A percentile compares a stretch with the other conserved stretches of the same genome.
Conservation (phyloP, 2,888 invertebrate genomes). For the Netelia fuscicornis region DNA sequence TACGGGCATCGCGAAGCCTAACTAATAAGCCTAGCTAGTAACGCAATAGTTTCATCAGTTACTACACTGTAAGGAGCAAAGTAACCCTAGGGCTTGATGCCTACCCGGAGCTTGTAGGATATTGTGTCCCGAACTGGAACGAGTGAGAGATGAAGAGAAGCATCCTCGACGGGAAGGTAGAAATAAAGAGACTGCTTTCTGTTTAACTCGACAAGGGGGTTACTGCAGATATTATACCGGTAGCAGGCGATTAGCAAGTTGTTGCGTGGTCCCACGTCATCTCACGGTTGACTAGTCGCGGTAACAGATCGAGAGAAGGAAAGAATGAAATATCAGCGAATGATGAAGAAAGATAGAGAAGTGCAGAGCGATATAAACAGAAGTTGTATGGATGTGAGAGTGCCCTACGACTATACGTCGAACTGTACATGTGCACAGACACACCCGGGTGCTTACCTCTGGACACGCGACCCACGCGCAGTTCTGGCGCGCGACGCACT, state of each 20-base stretch:
- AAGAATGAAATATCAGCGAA: conserved; percentile 24
- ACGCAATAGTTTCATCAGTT: conserved; percentile 5
- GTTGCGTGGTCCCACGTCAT: conserved; percentile 78
- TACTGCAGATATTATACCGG: conserved; percentile 67
- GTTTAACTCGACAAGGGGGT: conserved; percentile 28
- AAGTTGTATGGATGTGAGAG: conserved; percentile 20
- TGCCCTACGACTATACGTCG: conserved; percentile 16
- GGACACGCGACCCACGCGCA: conserved; percentile 74
- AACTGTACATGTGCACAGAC: conserved; percentile 7
- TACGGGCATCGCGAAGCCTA: no score
- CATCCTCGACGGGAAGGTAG: conserved; percentile 19
- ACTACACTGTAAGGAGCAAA: conserved; percentile 7
- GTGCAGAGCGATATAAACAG: conserved; percentile 28
- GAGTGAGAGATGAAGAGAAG: neutral
- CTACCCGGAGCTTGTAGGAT: neutral
- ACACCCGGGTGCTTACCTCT: conserved; percentile 65
- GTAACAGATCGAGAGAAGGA: conserved; percentile 51
- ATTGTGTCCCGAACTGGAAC: conserved; percentile 18
- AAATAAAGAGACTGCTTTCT: conserved; percentile 42
- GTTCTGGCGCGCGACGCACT: conserved; percentile 70
- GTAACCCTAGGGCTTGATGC: conserved; percentile 1
- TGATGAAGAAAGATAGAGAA: conserved; percentile 35
- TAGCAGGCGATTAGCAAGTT: conserved; percentile 76
- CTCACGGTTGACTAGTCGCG: conserved; percentile 80
- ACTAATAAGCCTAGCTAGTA: neutral